Percentiles rank a stretch among this genome's conserved stretches.
These are phyloP conservation scores for Mylabris sibirica DNA, from an alignment of 2,888 invertebrate genomes.

Conservation along the genomic window DNA sequence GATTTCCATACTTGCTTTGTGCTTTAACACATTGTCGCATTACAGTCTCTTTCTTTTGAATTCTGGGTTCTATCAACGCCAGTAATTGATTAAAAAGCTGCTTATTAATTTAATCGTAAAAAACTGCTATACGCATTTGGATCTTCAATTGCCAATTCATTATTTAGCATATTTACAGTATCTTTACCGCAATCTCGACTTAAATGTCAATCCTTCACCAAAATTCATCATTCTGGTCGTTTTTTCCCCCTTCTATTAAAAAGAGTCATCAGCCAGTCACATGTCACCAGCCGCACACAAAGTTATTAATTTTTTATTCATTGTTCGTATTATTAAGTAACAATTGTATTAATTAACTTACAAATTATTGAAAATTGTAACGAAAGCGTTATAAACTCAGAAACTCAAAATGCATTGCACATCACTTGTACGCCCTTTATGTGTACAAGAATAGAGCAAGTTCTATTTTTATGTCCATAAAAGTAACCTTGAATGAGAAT, in stretches of 20 bases:
- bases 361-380: no score
- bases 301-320: not conserved
- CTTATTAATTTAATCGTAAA: not conserved
- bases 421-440: not conserved
- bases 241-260: not conserved
- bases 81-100: not conserved
- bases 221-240: not conserved
- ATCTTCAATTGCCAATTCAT: not conserved
- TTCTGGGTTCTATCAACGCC: not conserved
- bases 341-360: no score
- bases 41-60: constrained; percentile 13
- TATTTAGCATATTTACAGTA: not conserved
- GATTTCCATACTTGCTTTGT: constrained; percentile 13
- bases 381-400: no score
- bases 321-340: no score
- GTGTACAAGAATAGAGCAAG: not conserved
- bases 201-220: not conserved
- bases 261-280: not conserved
- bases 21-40: constrained; percentile 15
- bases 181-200: not conserved
- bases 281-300: not conserved
- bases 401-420: no score
- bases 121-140: not conserved
- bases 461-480: not conserved
- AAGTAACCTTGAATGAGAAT: not conserved